phyloP scores from a whole-genome alignment of 1,140 invertebrate species.

The Charaxes varanes region DNA sequence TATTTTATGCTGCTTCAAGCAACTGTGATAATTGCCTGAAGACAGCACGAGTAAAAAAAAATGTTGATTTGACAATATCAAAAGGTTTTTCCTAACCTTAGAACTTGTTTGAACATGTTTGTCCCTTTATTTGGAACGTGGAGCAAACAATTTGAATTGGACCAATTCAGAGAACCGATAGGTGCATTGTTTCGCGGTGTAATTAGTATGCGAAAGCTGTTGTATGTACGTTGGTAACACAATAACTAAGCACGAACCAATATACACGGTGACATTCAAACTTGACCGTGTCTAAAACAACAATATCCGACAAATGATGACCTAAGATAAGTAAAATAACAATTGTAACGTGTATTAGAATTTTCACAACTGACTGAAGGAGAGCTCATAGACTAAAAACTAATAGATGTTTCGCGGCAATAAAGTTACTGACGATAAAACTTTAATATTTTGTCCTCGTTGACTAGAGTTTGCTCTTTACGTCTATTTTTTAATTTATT shows the following conservation, averaged over 20 bases:
- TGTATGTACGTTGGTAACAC: slow-evolving; percentile 27
- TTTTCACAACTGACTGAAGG: slow-evolving; percentile 42
- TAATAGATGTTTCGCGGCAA: slow-evolving; percentile 8
- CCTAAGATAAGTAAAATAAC: slow-evolving; percentile 26
- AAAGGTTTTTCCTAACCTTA: too few relatives aligned
- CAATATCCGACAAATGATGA: slow-evolving; percentile 43
- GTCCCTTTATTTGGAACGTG: too few relatives aligned
- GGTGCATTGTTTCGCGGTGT: slow-evolving; percentile 14
- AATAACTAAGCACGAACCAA: slow-evolving; percentile 28
- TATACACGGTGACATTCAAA: slow-evolving; percentile 50
- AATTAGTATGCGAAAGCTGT: slow-evolving; percentile 46
- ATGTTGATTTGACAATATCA: too few relatives aligned
- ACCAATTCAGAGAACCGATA: slow-evolving; percentile 18
- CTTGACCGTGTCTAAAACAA: slow-evolving; percentile 57
- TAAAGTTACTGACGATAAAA: too few relatives aligned
- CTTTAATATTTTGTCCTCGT: too few relatives aligned
- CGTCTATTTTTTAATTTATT: too few relatives aligned
- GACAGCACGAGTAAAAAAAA: too few relatives aligned
- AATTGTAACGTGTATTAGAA: slow-evolving; percentile 26
- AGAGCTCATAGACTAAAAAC: slow-evolving; percentile 27
- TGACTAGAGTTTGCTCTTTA: too few relatives aligned
- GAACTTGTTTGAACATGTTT: not conserved
- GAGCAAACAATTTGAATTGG: slow-evolving; percentile 5
- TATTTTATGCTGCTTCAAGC: too few relatives aligned
- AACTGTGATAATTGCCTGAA: too few relatives aligned